phyloP scores from a whole-genome alignment of 2,797 vertebrate genomes.

The Acrossocheilus wenchowensis region DNA sequence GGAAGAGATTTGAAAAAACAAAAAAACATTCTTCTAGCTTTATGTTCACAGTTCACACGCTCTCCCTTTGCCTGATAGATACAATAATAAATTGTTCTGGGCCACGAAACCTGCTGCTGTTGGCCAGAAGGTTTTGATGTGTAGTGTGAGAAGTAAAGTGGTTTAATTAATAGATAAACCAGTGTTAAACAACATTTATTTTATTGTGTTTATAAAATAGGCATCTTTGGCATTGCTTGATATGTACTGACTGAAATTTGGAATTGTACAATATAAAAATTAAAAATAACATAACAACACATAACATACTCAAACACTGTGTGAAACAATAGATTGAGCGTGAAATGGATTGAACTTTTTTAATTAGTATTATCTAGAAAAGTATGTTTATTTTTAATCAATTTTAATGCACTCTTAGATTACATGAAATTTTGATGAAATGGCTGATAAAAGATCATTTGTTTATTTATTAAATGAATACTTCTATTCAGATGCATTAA shows the following conservation, averaged over 20 bases:
- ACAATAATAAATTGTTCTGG: neutral
- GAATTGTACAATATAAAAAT: neutral
- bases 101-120: neutral
- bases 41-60: neutral
- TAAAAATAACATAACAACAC: neutral
- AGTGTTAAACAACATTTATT: neutral
- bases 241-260: neutral
- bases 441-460: neutral
- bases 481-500: neutral
- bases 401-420: too few relatives aligned
- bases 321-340: neutral
- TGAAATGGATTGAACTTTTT: neutral
- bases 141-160: conserved; percentile 1
- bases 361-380: neutral
- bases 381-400: neutral
- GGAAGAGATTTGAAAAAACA: neutral
- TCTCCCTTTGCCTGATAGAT: conserved; percentile 32
- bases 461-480: neutral
- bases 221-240: neutral
- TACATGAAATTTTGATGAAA: neutral
- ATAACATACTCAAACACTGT: neutral
- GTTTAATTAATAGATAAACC: neutral
- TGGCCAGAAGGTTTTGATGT: neutral
- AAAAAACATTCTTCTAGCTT: conserved; percentile 41
- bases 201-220: neutral